Conservation (phyloP, 2,113 vertebrate species). For the Gracilinanus agilis region DNA sequence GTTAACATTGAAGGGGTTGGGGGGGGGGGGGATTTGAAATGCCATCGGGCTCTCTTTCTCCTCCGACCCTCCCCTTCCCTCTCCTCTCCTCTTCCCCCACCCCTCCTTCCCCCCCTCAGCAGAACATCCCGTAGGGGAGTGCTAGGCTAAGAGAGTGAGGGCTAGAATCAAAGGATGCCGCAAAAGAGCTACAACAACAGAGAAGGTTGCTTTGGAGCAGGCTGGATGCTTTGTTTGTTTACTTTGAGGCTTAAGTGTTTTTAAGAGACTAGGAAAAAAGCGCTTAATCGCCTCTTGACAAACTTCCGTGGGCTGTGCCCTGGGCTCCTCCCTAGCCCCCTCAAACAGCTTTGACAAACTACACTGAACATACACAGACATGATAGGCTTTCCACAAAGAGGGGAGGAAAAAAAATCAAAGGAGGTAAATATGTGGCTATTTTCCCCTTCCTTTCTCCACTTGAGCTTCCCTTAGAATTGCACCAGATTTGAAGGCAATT, state of each 20-base stretch:
- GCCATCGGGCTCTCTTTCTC: conserved; percentile 54
- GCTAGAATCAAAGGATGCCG: neutral
- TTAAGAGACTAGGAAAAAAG: conserved; percentile 47
- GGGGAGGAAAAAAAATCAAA: neutral
- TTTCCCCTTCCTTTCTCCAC: conserved; percentile 31
- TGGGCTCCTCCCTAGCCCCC: conserved; percentile 11
- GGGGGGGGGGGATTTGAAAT: conserved; percentile 67
- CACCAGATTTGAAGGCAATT: conserved; percentile 1
- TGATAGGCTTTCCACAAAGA: neutral
- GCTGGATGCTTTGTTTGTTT: neutral
- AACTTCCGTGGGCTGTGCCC: neutral
- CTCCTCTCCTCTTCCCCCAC: conserved; percentile 1
- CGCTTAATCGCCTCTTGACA: neutral
- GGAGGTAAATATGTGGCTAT: neutral
- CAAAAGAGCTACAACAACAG: neutral
- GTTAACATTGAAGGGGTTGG: conserved; percentile 70
- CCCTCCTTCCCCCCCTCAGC: conserved; percentile 57
- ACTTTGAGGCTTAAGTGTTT: conserved; percentile 23
- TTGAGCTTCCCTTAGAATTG: neutral
- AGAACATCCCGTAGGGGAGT: conserved; percentile 62
- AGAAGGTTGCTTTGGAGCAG: conserved; percentile 16
- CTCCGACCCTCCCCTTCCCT: conserved; percentile 59
- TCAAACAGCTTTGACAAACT: conserved; percentile 53
- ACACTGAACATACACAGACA: neutral
- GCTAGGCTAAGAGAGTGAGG: neutral